Percentiles rank a stretch among this genome's conserved stretches.
These are phyloP conservation scores for Netelia fuscicornis DNA, from an alignment of 2,888 invertebrate species.

Conservation along the genomic window DNA sequence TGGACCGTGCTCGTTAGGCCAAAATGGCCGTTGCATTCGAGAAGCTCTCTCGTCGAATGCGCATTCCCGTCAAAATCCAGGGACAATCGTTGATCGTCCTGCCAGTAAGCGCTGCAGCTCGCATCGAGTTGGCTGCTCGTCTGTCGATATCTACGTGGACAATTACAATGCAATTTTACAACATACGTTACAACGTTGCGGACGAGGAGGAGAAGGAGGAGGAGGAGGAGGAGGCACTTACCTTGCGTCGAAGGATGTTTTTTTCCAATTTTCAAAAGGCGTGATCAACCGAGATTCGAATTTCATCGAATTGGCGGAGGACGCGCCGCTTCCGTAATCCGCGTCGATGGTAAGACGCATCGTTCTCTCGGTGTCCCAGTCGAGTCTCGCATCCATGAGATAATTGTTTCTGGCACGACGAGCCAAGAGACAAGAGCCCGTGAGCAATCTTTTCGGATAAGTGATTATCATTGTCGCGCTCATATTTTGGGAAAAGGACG, in stretches of 20 bases:
- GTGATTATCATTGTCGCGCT: conserved; percentile 88
- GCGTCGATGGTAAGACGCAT: conserved; percentile 88
- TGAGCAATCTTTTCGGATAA: conserved; percentile 91
- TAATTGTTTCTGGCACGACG: conserved; percentile 85
- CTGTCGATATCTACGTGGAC: conserved; percentile 85
- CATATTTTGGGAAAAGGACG: conserved; percentile 86
- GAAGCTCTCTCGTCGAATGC: conserved; percentile 77
- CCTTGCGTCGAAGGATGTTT: conserved; percentile 86
- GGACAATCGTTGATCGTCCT: conserved; percentile 87
- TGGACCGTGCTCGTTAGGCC: conserved; percentile 87
- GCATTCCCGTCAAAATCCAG: conserved; percentile 87
- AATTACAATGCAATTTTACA: neutral
- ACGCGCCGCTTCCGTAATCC: conserved; percentile 85
- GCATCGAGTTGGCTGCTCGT: conserved; percentile 85
- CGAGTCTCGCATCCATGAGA: conserved; percentile 86
- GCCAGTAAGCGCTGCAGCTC: conserved; percentile 87
- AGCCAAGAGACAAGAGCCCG: conserved; percentile 88
- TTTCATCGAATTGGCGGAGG: conserved; percentile 83
- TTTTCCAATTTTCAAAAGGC: conserved; percentile 87
- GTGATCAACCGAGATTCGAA: conserved; percentile 85
- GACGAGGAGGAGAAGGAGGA: too few species aligned
- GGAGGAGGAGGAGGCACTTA: conserved; percentile 74
- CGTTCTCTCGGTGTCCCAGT: conserved; percentile 90
- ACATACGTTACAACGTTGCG: too few species aligned
- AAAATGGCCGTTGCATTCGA: conserved; percentile 85